These are phyloP conservation scores for Oscheius sp. DNA, from an alignment of 2,888 invertebrate genomes.

Conservation along the genomic window DNA sequence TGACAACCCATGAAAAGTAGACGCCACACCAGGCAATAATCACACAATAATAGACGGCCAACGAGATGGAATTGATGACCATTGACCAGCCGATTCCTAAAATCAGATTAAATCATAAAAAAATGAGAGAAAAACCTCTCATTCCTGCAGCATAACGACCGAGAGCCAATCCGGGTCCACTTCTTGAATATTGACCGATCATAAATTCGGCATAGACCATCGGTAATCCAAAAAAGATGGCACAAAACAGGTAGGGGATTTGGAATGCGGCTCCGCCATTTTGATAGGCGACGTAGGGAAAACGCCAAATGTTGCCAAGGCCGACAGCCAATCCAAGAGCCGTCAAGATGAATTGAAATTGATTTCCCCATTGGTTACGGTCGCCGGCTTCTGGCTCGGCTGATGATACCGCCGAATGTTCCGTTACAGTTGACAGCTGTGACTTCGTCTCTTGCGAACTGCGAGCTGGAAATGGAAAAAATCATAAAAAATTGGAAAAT, in stretches of 20 bases:
- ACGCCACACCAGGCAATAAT: conserved; percentile 93
- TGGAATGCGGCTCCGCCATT: conserved; percentile 73
- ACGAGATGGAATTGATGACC: conserved; percentile 91
- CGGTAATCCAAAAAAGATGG: conserved; percentile 73
- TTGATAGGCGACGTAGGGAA: conserved; percentile 54
- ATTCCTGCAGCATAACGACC: conserved; percentile 29
- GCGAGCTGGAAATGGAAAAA: no score
- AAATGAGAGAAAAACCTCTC: no score
- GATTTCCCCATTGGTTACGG: conserved; percentile 43
- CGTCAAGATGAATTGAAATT: conserved; percentile 64
- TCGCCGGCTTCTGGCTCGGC: no score
- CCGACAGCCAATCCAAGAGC: conserved; percentile 68
- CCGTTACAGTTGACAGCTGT: no score
- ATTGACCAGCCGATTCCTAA: conserved; percentile 85
- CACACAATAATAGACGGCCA: conserved; percentile 94
- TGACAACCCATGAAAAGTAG: conserved; percentile 76
- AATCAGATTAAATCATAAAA: no score
- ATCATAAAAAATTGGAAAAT: no score
- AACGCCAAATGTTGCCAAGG: conserved; percentile 66
- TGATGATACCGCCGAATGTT: no score
- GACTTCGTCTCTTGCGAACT: no score
- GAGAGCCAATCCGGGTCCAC: conserved; percentile 17
- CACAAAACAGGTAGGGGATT: conserved; percentile 73
- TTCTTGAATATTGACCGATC: conserved; percentile 67
- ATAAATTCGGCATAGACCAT: conserved; percentile 72